Percentiles rank a stretch among this genome's conserved stretches.
Conservation (phyloP, 2,113 vertebrate genomes). For the Psilopogon haemacephalus region DNA sequence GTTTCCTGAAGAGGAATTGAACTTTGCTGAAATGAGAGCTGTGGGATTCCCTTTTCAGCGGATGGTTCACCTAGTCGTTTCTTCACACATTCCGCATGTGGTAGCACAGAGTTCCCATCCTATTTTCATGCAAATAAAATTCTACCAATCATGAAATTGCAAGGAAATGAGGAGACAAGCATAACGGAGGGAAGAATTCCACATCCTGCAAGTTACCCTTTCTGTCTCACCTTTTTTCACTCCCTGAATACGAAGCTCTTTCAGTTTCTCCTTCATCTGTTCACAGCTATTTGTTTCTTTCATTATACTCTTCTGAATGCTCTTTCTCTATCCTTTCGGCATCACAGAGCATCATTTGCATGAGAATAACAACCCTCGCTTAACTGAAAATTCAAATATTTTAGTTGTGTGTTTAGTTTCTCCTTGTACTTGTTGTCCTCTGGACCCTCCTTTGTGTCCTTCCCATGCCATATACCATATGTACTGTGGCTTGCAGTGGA, state of each 20-base stretch:
- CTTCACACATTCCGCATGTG: neutral
- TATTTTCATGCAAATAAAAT: conserved; percentile 66
- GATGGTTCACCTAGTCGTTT: conserved; percentile 4
- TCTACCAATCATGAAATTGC: conserved; percentile 56
- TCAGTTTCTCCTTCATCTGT: conserved; percentile 46
- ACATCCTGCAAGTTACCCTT: conserved; percentile 47
- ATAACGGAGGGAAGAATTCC: conserved; percentile 48
- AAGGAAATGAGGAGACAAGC: conserved; percentile 61
- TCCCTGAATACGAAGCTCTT: conserved; percentile 43
- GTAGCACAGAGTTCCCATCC: conserved; percentile 21
- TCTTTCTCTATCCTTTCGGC: conserved; percentile 46
- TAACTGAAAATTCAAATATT: conserved; percentile 56
- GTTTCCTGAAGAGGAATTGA: neutral
- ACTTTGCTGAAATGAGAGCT: neutral
- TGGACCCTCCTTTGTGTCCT: neutral
- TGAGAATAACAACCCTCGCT: conserved; percentile 38
- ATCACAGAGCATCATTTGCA: conserved; percentile 54
- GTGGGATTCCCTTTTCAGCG: neutral
- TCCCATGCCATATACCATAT: neutral
- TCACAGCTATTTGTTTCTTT: conserved; percentile 62
- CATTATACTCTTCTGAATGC: conserved; percentile 46
- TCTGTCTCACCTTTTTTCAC: conserved; percentile 60
- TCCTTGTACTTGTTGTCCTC: neutral
- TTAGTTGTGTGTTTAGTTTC: neutral
- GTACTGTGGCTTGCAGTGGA: neutral